Evolutionary conservation across 2,888 invertebrate genomes (phyloP), one percentile per base, ranked within the genome.

Genomic region (Hypena proboscidalis): DNA sequence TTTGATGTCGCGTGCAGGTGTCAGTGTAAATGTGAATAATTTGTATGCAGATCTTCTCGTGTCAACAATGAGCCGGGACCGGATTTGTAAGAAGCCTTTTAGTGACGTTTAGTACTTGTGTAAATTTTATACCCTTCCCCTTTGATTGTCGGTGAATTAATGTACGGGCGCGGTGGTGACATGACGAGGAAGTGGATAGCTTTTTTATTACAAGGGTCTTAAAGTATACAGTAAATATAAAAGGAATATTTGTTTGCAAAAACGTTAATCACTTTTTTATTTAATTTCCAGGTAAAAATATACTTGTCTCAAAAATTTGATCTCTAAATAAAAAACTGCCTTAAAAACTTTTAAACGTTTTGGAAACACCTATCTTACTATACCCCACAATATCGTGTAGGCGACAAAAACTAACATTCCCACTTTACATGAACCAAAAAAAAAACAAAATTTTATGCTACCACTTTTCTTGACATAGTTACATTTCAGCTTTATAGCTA

Each of bases 11-110:
- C 3, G 1, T 42, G 33, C 4, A 22, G 6, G 2, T 23, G 3
- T 9, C 22, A 22, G 46, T 47, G 43, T 39, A 40, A 53, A 58
- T 62, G 47, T 56, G 45, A 58, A 57, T 70, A 69, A 73, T 74
- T 73, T 73, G 65, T 72, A 74, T 72, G 68, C 67, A 66, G 62
- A 70, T 67, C 62, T 56, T 55, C 48, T 56, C 58, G 53, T 60
- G 74, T 70, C 73, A 72, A 58, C 58, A 53, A 63, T 70, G 70
- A 71, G 71, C 62, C 49, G 62, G 70, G 70, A 37, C 62, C 45
- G 60, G 58, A 61, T 57, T 58, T 51, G 43, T 35, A 46, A 56
- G 53, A 32, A 54, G 55, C 57, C 67, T 64, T 70, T 64, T 58
- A 61, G 58, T 69, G 63, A 67, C 64, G 58, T 68, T 65, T 66